Evolutionary conservation across 2,888 invertebrate genomes (phyloP).

Genomic region (Torymus aiolomorphi): DNA sequence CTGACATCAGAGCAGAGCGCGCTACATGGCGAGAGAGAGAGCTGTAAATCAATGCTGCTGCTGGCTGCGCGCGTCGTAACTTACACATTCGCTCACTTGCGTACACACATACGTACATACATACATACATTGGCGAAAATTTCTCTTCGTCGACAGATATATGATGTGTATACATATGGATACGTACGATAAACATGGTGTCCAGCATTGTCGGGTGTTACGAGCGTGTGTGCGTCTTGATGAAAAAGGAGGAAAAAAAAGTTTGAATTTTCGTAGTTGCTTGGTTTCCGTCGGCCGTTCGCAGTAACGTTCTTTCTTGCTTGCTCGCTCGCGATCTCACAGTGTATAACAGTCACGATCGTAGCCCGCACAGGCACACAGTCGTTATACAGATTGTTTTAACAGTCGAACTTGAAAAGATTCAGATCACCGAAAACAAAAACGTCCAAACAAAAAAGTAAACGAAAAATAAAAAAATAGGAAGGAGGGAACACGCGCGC

Average conservation of each 20-base stretch:
- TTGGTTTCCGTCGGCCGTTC: too few relatives aligned
- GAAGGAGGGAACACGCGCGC: slow-evolving; percentile 25
- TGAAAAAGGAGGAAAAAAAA: slow-evolving; percentile 8
- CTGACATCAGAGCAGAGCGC: slow-evolving; percentile 13
- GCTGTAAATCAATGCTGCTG: slow-evolving; percentile 49
- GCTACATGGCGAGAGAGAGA: slow-evolving; percentile 22
- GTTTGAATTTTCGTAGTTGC: too few relatives aligned
- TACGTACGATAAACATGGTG: slow-evolving; percentile 50
- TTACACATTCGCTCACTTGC: slow-evolving; percentile 29
- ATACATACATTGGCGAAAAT: neutral
- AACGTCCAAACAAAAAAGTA: neutral
- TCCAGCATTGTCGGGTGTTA: slow-evolving; percentile 47
- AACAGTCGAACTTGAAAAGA: too few relatives aligned
- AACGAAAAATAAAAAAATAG: slow-evolving; percentile 5
- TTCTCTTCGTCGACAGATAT: too few relatives aligned
- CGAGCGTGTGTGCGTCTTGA: slow-evolving; percentile 23
- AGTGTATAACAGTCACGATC: too few relatives aligned
- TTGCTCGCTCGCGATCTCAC: too few relatives aligned
- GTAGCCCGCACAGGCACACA: too few relatives aligned
- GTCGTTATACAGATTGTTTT: too few relatives aligned
- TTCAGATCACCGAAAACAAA: too few relatives aligned
- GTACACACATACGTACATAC: slow-evolving; percentile 26
- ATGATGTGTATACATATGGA: neutral
- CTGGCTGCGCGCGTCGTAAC: slow-evolving; percentile 33
- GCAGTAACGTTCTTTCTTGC: too few relatives aligned